A percentile compares a stretch with the other conserved stretches of the same genome.
These are phyloP conservation scores for Plectropomus leopardus DNA, from an alignment of 2,113 vertebrate genomes.

Conservation along the genomic window DNA sequence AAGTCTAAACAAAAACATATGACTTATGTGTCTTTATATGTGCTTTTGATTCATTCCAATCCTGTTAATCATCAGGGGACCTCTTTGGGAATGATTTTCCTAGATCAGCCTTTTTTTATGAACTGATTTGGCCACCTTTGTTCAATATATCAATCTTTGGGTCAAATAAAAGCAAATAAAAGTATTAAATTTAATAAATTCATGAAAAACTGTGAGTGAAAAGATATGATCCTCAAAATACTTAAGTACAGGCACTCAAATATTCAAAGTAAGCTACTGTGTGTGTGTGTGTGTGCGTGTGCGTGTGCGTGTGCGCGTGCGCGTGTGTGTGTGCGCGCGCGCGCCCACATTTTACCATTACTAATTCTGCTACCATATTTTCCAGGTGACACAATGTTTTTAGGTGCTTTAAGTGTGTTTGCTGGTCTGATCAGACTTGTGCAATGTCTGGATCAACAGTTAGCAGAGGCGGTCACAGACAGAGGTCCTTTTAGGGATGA, in stretches of 20 bases:
- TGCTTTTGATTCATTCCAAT: not conserved
- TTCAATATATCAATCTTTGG: no score
- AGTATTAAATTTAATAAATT: not conserved
- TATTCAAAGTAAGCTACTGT: not conserved
- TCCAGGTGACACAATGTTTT: conserved; percentile 67
- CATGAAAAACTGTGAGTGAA: not conserved
- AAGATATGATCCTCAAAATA: not conserved
- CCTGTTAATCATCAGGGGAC: not conserved
- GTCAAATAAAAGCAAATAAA: no score
- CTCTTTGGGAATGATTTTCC: not conserved
- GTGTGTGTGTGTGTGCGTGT: conserved; percentile 6
- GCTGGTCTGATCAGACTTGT: conserved; percentile 30
- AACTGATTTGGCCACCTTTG: not conserved
- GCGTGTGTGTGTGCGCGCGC: conserved; percentile 10
- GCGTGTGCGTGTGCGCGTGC: not conserved
- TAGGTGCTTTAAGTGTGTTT: conserved; percentile 23
- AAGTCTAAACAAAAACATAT: not conserved
- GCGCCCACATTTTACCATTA: not conserved
- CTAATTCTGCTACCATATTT: conserved; percentile 61
- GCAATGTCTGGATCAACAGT: conserved; percentile 45
- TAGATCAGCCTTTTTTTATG: not conserved
- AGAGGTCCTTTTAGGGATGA: conserved; percentile 39
- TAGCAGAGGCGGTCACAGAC: conserved; percentile 41
- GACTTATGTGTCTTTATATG: not conserved
- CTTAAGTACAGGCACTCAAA: not conserved